Evolutionary conservation across 2,888 invertebrate species (phyloP), one percentile per base, ranked within the genome.

Genomic region (Nomada ruficornis): DNA sequence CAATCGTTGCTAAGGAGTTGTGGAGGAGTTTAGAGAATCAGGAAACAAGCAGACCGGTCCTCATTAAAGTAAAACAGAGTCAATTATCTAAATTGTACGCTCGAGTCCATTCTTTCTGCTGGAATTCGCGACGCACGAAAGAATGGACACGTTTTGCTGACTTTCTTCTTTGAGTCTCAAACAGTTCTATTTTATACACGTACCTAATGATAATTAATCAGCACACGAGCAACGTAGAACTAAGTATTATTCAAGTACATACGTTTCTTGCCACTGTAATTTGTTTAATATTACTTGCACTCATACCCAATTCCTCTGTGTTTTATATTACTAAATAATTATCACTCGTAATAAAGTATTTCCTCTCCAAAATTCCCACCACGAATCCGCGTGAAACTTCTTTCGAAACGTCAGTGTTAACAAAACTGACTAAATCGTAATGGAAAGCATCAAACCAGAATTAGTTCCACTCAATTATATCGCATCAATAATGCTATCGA

Each of bases 41-140:
- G 64, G 80, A 71, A 76, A 73, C 65, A 79, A 72, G 72, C 62
- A 77, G 47, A 71, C 20, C 42, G 72, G 55, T 65, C 18, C 63
- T 65, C 69, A 23, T 79, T 68, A 78, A 55, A 62, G 65, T 68
- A 44, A 68, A 78, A 68, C 79, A 76, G 74, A 85, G 82, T 86
- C 88, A 89, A 88, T 89, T 86, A 85, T 57, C 76, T 74, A 77
- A 82, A 84, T 87, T 86, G 84, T 84, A 85, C 85, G 75, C 83
- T 86, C 79, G 80, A 87, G 83, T 83, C 69, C 57, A 77, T 80
- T 62, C 74, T 59, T 29, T 44, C 64, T 7, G 36, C 18, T n/a
- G 15, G 23, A 65, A 23, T 64, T 59, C 26, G 59, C 54, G 54
- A 47, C 4, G 20, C 44, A 36, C 73, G 54, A 78, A 74, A 55